Base-by-base conservation (phyloP, 2,113 vertebrate genomes). In the Neogale vison region DNA sequence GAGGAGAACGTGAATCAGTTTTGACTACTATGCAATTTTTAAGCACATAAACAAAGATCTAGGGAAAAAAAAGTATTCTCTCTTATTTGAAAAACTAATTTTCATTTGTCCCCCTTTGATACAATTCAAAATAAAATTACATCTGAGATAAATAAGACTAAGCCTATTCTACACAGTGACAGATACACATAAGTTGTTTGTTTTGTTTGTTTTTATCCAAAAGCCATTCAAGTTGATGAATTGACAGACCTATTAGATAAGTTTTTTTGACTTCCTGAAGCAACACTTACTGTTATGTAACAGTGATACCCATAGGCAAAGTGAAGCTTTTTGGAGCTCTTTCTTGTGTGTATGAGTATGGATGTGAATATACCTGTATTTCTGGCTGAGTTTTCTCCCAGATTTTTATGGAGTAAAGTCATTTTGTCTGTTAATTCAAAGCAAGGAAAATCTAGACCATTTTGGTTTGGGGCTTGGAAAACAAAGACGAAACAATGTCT, bases 351-450 rank as follows among this genome's bases (percentile, higher is more conserved):
- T 77, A 5, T 59, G 88, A 3, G 26, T 81, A 89, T 20, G 52
- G 7, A 76, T 84, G 4, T 82, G 76, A 90, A 13, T 10, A 50
- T 29, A 79, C 79, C 26, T 83, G 50, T 86, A 69, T 6, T 88
- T 88, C 79, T 90, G 76, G n/a, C 92, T 90, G 50, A 71, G 20
- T 95, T 71, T 74, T 59, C 45, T 55, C 21, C 31, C 13, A 87
- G 36, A 20, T n/a, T 94, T 88, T 97, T 95, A 71, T 29, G 65
- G 42, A 95, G 20, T 97, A 74, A 97, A 85, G 71, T 97, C 76
- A 97, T 90, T 96, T 95, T 98, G 92, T 59, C 47, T 83, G 52
- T 23, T 85, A 82, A 92, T 93, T 97, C 93, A 98, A 97, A 97
- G 93, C 42, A 94, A 96, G 77, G 83, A 95, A 88, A 95, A 85